Evolutionary conservation across 2,113 vertebrate species (phyloP), one percentile per base, ranked within the genome.

Genomic region (Oryzias melastigma): DNA sequence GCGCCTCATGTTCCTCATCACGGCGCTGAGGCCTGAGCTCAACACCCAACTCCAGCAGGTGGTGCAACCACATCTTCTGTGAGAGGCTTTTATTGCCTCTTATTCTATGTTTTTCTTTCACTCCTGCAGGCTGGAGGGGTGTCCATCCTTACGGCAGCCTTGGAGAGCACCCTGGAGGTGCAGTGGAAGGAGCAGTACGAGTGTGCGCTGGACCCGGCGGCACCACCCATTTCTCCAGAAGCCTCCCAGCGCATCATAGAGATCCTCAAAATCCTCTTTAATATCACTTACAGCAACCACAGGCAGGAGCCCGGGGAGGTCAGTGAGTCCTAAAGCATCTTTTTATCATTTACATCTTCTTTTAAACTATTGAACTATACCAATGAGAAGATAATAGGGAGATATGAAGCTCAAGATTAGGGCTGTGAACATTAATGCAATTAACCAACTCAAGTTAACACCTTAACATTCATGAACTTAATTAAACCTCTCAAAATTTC

Each of bases 241-340:
- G 78, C 79, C 40, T 88, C 86, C 15, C 88, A 92, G 65, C 77
- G 75, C 0, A 53, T 82, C 42, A 68, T 75, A 22, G 91, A 93
- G 75, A 88, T 92, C 54, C 88, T 92, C 50, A 93, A 93, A 82
- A 88, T 87, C 65, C 84, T 92, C 70, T 92, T 93, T 73, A 92
- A 89, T 68, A 83, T 93, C 74, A 92, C 88, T 7, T 77, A 80
- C 80, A 88, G 85, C 65, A 69, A 53, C 43, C 89, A 85, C 83
- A 80, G 87, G 52, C 84, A 89, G 67, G 86, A 88, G 52, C 90
- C 87, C 0, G 86, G 82, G 35, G 90, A 92, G 86, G 90, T 89
- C 40, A 71, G 87, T 53, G 27, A 50, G 8, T 22, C 0, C 40
- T n/a, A 14, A 51, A 20, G 8, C 20, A 35, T 35, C 10, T 35